A percentile compares a stretch with the other conserved stretches of the same genome.
Evolutionary conservation across 2,113 vertebrate genomes (phyloP).

Genomic region (Orientallactaga bullata): DNA sequence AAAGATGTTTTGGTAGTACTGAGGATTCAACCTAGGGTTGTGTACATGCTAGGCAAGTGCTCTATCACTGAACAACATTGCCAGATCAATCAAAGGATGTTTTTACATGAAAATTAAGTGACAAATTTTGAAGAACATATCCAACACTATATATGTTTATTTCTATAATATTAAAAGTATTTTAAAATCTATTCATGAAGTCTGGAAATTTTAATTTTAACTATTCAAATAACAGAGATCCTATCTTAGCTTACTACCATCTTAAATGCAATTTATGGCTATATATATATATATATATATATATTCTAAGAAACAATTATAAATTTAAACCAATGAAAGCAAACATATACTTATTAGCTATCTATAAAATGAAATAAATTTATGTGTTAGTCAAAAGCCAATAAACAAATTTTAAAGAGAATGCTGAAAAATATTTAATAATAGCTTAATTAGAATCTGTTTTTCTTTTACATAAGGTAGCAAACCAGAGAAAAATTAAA

Average conservation of each 20-base stretch:
- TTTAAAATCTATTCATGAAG: slow-evolving; percentile 30
- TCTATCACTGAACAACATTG: no score
- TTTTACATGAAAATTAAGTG: slow-evolving; percentile 53
- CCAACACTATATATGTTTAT: not conserved
- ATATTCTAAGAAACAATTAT: not conserved
- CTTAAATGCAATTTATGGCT: not conserved
- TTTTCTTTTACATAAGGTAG: no score
- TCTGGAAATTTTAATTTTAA: slow-evolving; percentile 41
- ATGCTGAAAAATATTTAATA: not conserved
- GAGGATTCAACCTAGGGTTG: no score
- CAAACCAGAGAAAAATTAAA: no score
- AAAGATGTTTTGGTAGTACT: slow-evolving; percentile 42
- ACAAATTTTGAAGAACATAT: slow-evolving; percentile 27
- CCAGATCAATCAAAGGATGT: not conserved
- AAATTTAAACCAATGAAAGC: slow-evolving; percentile 6
- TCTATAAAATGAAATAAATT: not conserved
- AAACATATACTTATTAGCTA: not conserved
- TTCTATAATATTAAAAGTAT: slow-evolving; percentile 32
- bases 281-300: not conserved
- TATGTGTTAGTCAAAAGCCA: not conserved
- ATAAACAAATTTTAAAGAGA: not conserved
- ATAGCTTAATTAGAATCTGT: not conserved
- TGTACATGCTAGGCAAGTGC: no score
- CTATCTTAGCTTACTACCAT: not conserved
- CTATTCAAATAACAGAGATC: slow-evolving; percentile 8